Conservation (phyloP, 2,797 vertebrate genomes). For the Aulostomus chinensis region DNA sequence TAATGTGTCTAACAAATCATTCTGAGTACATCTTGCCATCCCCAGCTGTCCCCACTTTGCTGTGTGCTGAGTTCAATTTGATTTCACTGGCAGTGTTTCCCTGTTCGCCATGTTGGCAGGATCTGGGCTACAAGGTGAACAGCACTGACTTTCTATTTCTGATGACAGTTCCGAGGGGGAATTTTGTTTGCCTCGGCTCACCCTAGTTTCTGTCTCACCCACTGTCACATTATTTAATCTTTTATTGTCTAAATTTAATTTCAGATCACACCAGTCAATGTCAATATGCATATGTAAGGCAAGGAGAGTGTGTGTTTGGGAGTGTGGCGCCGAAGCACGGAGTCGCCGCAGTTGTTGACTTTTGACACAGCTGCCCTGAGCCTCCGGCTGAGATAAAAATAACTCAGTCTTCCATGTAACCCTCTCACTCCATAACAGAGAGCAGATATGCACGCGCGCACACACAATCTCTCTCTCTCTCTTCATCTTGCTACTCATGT, state of each 20-base stretch:
- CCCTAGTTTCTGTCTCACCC: too few relatives aligned
- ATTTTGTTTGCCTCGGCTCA: slow-evolving; percentile 18
- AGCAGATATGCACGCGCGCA: slow-evolving; percentile 8
- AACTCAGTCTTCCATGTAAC: slow-evolving; percentile 56
- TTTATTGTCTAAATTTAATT: not conserved
- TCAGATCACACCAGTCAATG: too few relatives aligned
- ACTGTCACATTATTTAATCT: not conserved
- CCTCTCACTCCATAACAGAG: slow-evolving; percentile 57
- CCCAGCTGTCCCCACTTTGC: slow-evolving; percentile 72
- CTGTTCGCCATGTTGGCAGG: slow-evolving; percentile 53
- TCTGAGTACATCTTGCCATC: slow-evolving; percentile 73
- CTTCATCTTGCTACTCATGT: too few relatives aligned
- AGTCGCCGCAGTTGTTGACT: slow-evolving; percentile 73
- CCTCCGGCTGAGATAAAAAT: slow-evolving; percentile 75
- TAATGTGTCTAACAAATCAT: slow-evolving; percentile 78
- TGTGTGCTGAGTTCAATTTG: slow-evolving; percentile 64
- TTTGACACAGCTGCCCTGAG: slow-evolving; percentile 76
- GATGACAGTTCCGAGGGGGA: slow-evolving; percentile 30
- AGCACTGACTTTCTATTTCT: slow-evolving; percentile 49
- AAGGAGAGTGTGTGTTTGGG: too few relatives aligned
- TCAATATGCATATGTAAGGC: too few relatives aligned
- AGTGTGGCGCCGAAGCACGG: slow-evolving; percentile 45
- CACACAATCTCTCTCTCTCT: not conserved
- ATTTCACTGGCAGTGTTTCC: slow-evolving; percentile 69
- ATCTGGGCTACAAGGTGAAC: slow-evolving; percentile 59